Evolutionary conservation across 2,113 vertebrate species (phyloP), one percentile per base, ranked within the genome.

Genomic region (Tragelaphus imberbis): DNA sequence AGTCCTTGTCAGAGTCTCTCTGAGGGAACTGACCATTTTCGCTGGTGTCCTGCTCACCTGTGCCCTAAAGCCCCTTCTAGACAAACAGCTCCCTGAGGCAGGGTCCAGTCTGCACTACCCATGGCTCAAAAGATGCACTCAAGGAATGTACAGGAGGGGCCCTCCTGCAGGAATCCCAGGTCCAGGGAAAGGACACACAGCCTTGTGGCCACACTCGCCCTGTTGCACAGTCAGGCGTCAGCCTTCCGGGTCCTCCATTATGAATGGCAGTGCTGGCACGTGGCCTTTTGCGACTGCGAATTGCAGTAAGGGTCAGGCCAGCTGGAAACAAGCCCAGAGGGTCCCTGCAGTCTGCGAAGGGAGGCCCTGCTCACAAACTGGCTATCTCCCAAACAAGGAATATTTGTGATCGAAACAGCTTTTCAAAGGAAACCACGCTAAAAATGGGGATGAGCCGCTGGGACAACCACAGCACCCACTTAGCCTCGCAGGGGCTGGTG

Each of bases 231-330:
- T 99, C 99, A 88, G 99, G 97, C 92, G 87, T 93, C 65, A 99
- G 0, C 99, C 98, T 59, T 99, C 99, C 63, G 99, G 99, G 95
- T 99, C 98, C 94, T 99, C 99, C 99, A 99, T 98, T 71, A 99
- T 98, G 97, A 99, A 99, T 44, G 99, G 98, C 94, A 99, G 95
- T 44, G 99, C 96, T 0, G 7, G 98, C 90, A 99, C 53, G 56
- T 99, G 99, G 53, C 99, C 99, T 93, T 99, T 99, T 97, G 99
- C 99, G 58, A 99, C 99, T 0, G 99, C 99, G 71, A 99, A 99
- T 97, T 99, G 99, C 88, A 99, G 98, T 90, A 99, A 95, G 87
- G 87, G 98, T 99, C 77, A 99, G 98, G 49, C 99, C 99, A 7
- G 99, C 99, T 99, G 99, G 47, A 97, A 93, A 97, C 80, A 96